Base-by-base conservation (phyloP, 2,113 vertebrate genomes). In the Nannospalax galili region DNA sequence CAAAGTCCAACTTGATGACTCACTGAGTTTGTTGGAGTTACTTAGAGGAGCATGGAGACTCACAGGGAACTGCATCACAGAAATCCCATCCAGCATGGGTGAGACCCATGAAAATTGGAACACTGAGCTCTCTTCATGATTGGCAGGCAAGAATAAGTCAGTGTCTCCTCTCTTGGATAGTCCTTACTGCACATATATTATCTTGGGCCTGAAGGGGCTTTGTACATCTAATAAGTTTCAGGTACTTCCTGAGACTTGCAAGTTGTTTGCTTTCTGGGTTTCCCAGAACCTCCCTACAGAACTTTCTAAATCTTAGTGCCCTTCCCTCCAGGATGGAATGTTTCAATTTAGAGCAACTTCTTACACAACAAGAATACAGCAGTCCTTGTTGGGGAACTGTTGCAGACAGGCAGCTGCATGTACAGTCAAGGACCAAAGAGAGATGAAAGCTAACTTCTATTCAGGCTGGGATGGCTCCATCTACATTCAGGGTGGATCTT, bases 151-250 rank as follows among this genome's bases (percentile, higher is more conserved):
- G 9, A 82, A 42, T 15, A 32, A 16, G 26, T 60, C 56, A 60
- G 58, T 4, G 58, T 30, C 7, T 3, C 22, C 24, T 40, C 6
- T 4, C 16, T 28, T 42, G 8, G 10, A 15, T 0, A 26, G 1
- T 9, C n/a, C n/a, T 62, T 64, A 30, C n/a, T 42, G 37, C 37
- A n/a, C n/a, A 35, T 30, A 42, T 11, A 19, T 4, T 64, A 40
- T 15, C 37, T 64, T 40, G n/a, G 58, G 15, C 5, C n/a, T 8
- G 11, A 9, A 82, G 30, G 26, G 17, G 16, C 15, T 8, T 62
- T 42, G 58, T 62, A n/a, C 14, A 81, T 40, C 7, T 17, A 26
- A n/a, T 64, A 42, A 17, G 17, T 40, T 42, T 64, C 37, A 19
- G 1, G 16, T 15, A 32, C 22, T 60, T 80, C 28, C 19, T 37